Evolutionary conservation across 2,888 invertebrate species (phyloP).

Genomic region (Hecatera dysodea): DNA sequence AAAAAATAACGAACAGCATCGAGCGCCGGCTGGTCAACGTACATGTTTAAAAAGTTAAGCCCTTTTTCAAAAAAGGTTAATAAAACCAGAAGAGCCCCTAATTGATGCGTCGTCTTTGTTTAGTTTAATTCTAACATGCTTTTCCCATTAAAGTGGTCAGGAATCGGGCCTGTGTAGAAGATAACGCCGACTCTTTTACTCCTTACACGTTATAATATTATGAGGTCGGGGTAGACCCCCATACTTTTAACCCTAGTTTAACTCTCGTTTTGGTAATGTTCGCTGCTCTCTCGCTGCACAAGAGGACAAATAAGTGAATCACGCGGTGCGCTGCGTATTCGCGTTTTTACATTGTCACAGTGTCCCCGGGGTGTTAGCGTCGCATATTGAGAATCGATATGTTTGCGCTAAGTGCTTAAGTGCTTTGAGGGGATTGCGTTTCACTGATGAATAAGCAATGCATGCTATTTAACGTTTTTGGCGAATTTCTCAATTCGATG

Average conservation of each 20-base stretch:
- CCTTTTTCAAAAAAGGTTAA: slow-evolving; percentile 83
- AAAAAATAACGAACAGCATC: slow-evolving; percentile 86
- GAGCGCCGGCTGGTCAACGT: slow-evolving; percentile 84
- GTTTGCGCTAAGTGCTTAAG: slow-evolving; percentile 90
- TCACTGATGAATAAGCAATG: slow-evolving; percentile 86
- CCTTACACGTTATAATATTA: slow-evolving; percentile 90
- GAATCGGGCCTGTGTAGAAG: slow-evolving; percentile 87
- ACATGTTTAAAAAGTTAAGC: slow-evolving; percentile 88
- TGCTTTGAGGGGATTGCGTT: slow-evolving; percentile 87
- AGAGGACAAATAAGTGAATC: slow-evolving; percentile 85
- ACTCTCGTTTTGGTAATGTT: slow-evolving; percentile 76
- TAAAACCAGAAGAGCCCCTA: slow-evolving; percentile 85
- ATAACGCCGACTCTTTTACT: slow-evolving; percentile 90
- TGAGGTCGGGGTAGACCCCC: slow-evolving; percentile 80
- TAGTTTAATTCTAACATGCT: slow-evolving; percentile 91
- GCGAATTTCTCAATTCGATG: slow-evolving; percentile 50
- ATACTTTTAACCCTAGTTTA: slow-evolving; percentile 85
- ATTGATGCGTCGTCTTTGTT: slow-evolving; percentile 91
- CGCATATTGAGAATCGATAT: slow-evolving; percentile 88
- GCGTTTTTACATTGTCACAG: slow-evolving; percentile 87
- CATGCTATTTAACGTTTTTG: slow-evolving; percentile 75
- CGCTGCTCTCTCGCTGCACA: slow-evolving; percentile 75
- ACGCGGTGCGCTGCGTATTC: slow-evolving; percentile 80
- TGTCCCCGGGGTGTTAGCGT: slow-evolving; percentile 84
- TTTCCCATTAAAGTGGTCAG: slow-evolving; percentile 91